Conservation (phyloP, 2,888 invertebrate genomes). For the Anoplius nigerrimus region DNA sequence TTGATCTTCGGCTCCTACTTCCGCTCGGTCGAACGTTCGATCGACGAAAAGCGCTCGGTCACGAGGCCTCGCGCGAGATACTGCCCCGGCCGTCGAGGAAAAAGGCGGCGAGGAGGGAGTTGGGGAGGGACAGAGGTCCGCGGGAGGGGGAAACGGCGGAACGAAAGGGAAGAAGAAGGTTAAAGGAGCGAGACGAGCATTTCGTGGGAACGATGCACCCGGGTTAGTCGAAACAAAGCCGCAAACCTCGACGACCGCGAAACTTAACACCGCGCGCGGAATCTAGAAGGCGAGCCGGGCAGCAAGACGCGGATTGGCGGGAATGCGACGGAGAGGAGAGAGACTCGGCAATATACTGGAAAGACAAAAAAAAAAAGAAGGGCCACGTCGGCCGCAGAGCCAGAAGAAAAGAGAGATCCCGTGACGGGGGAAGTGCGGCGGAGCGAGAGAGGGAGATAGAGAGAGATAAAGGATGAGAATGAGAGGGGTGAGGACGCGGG, state of each 20-base stretch:
- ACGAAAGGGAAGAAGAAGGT: slow-evolving; percentile 33
- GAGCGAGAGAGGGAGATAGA: too few species aligned
- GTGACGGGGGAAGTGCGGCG: slow-evolving; percentile 31
- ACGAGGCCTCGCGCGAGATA: background rate
- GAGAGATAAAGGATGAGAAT: slow-evolving; percentile 6
- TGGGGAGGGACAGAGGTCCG: slow-evolving; percentile 15
- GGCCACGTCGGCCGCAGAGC: slow-evolving; percentile 12
- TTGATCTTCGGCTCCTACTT: background rate
- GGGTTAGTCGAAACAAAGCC: slow-evolving; percentile 68
- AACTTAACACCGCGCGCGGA: slow-evolving; percentile 68
- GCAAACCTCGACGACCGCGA: slow-evolving; percentile 69
- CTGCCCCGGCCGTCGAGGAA: background rate
- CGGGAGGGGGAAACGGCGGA: slow-evolving; percentile 23
- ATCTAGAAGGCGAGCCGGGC: slow-evolving; percentile 29
- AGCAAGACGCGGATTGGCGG: slow-evolving; percentile 14
- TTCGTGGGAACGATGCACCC: slow-evolving; percentile 63
- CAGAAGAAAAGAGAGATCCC: slow-evolving; percentile 36
- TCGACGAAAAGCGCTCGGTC: slow-evolving; percentile 4
- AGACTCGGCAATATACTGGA: slow-evolving; percentile 10
- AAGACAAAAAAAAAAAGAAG: slow-evolving; percentile 5
- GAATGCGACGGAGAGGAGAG: slow-evolving; percentile 32
- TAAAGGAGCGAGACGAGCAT: slow-evolving; percentile 38
- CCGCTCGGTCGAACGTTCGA: background rate
- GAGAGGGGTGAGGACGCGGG: too few species aligned
- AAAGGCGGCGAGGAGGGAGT: background rate